A percentile compares a stretch with the other conserved stretches of the same genome.
phyloP scores from a whole-genome alignment of 1,140 invertebrate species.

The Scylla paramamosain region DNA sequence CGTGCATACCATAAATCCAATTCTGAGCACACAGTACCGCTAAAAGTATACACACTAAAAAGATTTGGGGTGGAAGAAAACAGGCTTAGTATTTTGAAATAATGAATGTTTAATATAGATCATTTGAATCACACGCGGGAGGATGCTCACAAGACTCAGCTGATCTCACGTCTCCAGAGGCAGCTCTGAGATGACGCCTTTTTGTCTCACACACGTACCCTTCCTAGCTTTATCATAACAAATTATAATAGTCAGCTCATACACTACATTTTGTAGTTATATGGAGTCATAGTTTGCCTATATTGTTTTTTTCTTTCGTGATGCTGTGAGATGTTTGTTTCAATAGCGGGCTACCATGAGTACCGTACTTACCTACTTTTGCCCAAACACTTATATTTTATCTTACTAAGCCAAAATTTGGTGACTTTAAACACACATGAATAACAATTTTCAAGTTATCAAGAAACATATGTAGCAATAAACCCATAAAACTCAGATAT shows the following conservation, averaged over 20 bases:
- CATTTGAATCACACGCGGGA: background rate
- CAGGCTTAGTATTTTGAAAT: too few relatives aligned
- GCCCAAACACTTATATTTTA: background rate
- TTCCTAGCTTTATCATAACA: background rate
- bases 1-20: too few relatives aligned
- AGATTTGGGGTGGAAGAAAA: too few relatives aligned
- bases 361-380: slow-evolving; percentile 12
- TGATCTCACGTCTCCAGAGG: background rate
- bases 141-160: background rate
- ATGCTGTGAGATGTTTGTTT: background rate
- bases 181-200: background rate
- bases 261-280: background rate
- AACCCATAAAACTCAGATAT: background rate
- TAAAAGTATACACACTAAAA: too few relatives aligned
- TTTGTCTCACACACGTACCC: background rate
- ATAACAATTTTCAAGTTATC: background rate
- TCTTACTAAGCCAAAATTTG: background rate
- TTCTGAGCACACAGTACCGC: too few relatives aligned
- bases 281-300: background rate
- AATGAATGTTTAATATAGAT: too few relatives aligned
- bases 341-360: slow-evolving; percentile 13
- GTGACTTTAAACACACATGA: background rate
- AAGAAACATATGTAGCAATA: background rate
- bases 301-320: background rate
- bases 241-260: background rate